Evolutionary conservation across 2,113 vertebrate genomes (phyloP).

Genomic region (Hydropotes inermis): DNA sequence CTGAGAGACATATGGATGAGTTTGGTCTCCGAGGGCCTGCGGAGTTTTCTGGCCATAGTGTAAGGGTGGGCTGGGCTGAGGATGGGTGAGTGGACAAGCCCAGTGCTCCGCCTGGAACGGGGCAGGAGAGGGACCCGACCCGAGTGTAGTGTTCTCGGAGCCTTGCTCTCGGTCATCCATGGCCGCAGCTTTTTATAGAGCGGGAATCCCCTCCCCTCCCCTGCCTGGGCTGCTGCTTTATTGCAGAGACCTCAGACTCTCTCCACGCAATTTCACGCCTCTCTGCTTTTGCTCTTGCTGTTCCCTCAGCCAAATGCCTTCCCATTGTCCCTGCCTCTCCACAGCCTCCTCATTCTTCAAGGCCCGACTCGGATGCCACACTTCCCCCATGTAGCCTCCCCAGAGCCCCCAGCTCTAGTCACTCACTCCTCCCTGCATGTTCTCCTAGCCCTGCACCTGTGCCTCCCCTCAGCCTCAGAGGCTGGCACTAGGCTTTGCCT

Average conservation of each 20-base stretch:
- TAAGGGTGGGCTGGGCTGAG: background rate
- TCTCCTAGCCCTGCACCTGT: conserved; percentile 52
- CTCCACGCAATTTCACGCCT: conserved; percentile 78
- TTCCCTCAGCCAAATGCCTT: conserved; percentile 76
- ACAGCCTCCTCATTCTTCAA: conserved; percentile 63
- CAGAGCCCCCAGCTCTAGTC: background rate
- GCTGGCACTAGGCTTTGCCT: background rate
- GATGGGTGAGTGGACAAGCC: background rate
- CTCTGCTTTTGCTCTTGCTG: conserved; percentile 67
- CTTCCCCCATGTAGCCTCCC: background rate
- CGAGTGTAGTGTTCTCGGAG: background rate
- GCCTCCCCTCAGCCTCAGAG: background rate
- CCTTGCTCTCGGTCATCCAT: conserved; percentile 18
- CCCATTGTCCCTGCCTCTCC: conserved; percentile 74
- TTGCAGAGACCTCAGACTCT: conserved; percentile 61
- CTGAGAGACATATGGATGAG: background rate
- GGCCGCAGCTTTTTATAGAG: conserved; percentile 60
- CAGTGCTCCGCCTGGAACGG: background rate
- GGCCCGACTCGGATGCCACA: conserved; percentile 8
- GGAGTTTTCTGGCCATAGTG: background rate
- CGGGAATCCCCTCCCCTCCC: conserved; percentile 5
- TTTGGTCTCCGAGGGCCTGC: background rate
- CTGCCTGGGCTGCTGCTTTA: conserved; percentile 44
- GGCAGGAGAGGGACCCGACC: background rate
- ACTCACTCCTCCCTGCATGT: background rate